phyloP scores from a whole-genome alignment of 2,113 vertebrate species.

The Rafetus swinhoei region DNA sequence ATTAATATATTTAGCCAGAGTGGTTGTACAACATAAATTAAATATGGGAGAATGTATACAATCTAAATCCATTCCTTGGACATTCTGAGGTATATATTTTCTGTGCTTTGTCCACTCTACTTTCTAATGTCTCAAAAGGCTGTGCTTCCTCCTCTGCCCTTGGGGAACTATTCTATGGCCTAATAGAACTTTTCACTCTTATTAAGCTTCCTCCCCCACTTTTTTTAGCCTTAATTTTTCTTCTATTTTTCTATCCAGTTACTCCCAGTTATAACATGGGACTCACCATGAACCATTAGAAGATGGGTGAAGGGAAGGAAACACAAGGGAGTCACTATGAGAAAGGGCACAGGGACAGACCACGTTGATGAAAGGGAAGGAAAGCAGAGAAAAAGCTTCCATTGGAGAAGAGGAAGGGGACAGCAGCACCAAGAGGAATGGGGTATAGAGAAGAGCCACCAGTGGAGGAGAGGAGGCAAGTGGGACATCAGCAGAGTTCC shows the following conservation, averaged over 20 bases:
- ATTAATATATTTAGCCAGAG: neutral
- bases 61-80: neutral
- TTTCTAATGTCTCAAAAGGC: neutral
- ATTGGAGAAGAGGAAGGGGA: neutral
- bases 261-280: conserved; percentile 17
- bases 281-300: conserved; percentile 6
- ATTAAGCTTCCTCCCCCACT: neutral
- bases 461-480: neutral
- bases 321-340: neutral
- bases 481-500: neutral
- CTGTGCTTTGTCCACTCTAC: neutral
- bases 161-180: neutral
- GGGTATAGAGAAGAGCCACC: neutral
- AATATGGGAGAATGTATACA: neutral
- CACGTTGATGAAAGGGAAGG: conserved; percentile 16
- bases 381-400: conserved; percentile 29
- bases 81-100: neutral
- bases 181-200: neutral
- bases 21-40: neutral
- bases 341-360: too few species aligned
- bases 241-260: conserved; percentile 25
- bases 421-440: neutral
- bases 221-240: neutral
- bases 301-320: conserved; percentile 7
- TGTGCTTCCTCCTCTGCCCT: neutral